Conservation (phyloP, 2,888 invertebrate species). For the Lasioglossum leucozonium region DNA sequence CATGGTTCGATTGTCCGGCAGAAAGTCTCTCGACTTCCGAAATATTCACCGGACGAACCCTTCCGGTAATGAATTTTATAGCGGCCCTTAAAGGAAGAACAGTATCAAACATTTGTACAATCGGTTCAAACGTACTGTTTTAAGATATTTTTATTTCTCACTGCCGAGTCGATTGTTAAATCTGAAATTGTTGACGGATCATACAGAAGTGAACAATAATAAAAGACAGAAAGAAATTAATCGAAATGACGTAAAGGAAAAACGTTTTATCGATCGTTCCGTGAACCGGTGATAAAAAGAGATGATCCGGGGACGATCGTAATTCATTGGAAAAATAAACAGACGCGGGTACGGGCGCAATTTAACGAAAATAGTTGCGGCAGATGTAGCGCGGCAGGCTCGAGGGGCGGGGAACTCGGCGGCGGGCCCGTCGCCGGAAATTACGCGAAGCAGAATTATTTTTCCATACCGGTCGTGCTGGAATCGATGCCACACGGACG, state of each 20-base stretch:
- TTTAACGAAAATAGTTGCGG: not conserved
- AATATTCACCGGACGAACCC: not conserved
- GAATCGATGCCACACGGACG: not conserved
- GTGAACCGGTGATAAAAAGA: not conserved
- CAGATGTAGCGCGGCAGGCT: not conserved
- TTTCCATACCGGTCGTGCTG: constrained; percentile 34
- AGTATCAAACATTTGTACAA: rapidly evolving
- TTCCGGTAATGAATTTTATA: not conserved
- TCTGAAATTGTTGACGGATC: not conserved
- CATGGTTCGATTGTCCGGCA: constrained; percentile 17
- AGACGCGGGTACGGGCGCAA: not conserved
- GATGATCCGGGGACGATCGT: not conserved
- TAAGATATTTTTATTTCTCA: not conserved
- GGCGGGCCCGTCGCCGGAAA: constrained; percentile 19
- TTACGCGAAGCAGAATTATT: constrained; percentile 54
- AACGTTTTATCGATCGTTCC: not conserved
- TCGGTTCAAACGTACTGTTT: not conserved
- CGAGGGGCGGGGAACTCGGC: not conserved
- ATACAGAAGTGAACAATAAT: no score
- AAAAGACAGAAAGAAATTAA: not conserved
- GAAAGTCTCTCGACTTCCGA: not conserved
- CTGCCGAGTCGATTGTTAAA: not conserved
- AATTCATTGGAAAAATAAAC: constrained; percentile 8
- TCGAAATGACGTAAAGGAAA: not conserved
- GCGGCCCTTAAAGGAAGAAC: not conserved